Conservation (phyloP, 2,888 invertebrate species). For the Cacoxenus indagator region DNA sequence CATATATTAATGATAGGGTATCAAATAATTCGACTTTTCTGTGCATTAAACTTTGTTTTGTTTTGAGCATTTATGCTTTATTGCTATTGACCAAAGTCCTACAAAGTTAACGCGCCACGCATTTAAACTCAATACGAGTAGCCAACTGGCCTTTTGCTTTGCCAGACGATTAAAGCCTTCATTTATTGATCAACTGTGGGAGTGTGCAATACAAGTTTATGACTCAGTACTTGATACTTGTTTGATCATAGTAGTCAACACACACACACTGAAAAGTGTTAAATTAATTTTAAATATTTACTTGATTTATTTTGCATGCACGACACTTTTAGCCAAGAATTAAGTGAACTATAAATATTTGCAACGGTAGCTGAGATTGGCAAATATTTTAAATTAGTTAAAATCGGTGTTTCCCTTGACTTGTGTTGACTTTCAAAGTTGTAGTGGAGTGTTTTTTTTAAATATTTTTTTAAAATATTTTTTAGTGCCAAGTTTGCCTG, state of each 20-base stretch:
- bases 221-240: constrained; percentile 41
- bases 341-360: constrained; percentile 55
- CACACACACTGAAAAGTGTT: constrained; percentile 41
- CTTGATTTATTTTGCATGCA: constrained; percentile 49
- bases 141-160: constrained; percentile 33
- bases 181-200: constrained; percentile 61
- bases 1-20: too few relatives aligned
- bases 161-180: constrained; percentile 48
- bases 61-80: neutral
- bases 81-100: neutral
- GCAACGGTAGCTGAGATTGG: constrained; percentile 28
- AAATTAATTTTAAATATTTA: constrained; percentile 59
- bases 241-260: neutral
- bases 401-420: neutral
- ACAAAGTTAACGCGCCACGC: neutral
- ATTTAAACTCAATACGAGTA: constrained; percentile 52
- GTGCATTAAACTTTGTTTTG: too few relatives aligned
- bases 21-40: too few relatives aligned
- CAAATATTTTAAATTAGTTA: neutral
- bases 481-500: neutral
- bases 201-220: constrained; percentile 56
- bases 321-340: constrained; percentile 6
- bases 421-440: too few relatives aligned
- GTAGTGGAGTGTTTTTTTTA: too few relatives aligned
- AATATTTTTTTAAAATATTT: neutral